Base-by-base conservation (phyloP, 2,888 invertebrate species). In the Incurvaria masculella region DNA sequence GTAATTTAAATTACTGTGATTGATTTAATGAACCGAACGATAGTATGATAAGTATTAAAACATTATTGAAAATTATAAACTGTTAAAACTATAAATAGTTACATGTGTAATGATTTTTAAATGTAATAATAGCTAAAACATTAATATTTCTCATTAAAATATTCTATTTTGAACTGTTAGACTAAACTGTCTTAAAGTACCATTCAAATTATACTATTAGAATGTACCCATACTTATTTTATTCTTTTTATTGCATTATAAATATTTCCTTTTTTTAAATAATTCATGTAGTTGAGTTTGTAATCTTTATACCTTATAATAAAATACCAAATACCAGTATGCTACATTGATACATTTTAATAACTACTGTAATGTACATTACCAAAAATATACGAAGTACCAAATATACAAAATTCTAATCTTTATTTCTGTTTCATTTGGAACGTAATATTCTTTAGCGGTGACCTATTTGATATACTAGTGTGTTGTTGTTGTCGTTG, bases 391-490 rank as follows among this genome's bases (percentile, higher is more conserved):
- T 76, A 76, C 75, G 76, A 76, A 72, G 75, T 76, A 76, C 76
- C 78, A 76, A 71, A 75, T 78, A 78, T 76, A 78, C 76, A 33
- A 78, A 76, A 73, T 75, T 76, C 75, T 73, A 76, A 76, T 78
- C 76, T 76, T 76, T 41, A 14, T n/a, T 40, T 17, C 14, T 33
- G 38, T 50, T 50, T 50, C 43, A 26, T 44, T 44, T 50, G 26
- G 3, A 14, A 14, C 8, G 33, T n/a, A n/a, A n/a, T n/a, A n/a
- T n/a, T n/a, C n/a, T n/a, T n/a, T n/a, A n/a, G n/a, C n/a, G n/a
- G n/a, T n/a, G n/a, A n/a, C n/a, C n/a, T n/a, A n/a, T n/a, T n/a
- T n/a, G n/a, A n/a, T n/a, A n/a, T n/a, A n/a, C n/a, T n/a, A n/a
- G n/a, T n/a, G n/a, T n/a, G n/a, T n/a, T n/a, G n/a, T n/a, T n/a